Evolutionary conservation across 2,888 invertebrate genomes (phyloP), one percentile per base, ranked within the genome.

Genomic region (Brachyptera risi): DNA sequence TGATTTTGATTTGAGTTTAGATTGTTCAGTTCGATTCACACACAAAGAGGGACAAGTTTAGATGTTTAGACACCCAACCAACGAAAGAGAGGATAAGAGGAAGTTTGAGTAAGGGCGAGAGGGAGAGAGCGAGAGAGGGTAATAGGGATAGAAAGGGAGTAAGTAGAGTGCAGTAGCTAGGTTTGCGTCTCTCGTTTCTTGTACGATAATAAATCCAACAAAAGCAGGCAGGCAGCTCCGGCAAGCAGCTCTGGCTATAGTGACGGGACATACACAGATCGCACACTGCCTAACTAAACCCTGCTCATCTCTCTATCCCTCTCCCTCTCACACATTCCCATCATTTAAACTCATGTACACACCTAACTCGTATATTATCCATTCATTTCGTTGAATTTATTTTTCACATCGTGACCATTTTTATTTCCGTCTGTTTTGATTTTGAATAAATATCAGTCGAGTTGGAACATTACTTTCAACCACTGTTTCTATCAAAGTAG

Each of bases 131-230:
- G 21, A 11, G 44, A 19, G 44, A 4, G 44, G 11, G 21, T 13
- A 4, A n/a, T 11, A 7, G 19, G 11, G 44, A 44, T 3, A 50
- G 50, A 27, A 13, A 50, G 13, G n/a, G 50, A 26, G 47, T 7
- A 24, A 27, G 50, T 24, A 27, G 26, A 24, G 31, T 31, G 51
- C 44, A 44, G 44, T 44, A 44, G 44, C 44, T 40, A 15, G 15
- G 4, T 51, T 51, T 27, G 51, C 35, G 51, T 51, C 51, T 51
- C 31, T 51, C 51, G 51, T 31, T 31, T 51, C 51, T 51, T 31
- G 31, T 15, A 51, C 17, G 51, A 27, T 51, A 51, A 51, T 51
- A 51, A 51, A 51, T 51, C 51, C 51, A 27, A 31, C 31, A 26
- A 31, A 51, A 27, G 51, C 51, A 51, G 51, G 31, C 51, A 51